A percentile compares a stretch with the other conserved stretches of the same genome.
These are phyloP conservation scores for Microplitis deprimator DNA, from an alignment of 2,888 invertebrate genomes.

Conservation along the genomic window DNA sequence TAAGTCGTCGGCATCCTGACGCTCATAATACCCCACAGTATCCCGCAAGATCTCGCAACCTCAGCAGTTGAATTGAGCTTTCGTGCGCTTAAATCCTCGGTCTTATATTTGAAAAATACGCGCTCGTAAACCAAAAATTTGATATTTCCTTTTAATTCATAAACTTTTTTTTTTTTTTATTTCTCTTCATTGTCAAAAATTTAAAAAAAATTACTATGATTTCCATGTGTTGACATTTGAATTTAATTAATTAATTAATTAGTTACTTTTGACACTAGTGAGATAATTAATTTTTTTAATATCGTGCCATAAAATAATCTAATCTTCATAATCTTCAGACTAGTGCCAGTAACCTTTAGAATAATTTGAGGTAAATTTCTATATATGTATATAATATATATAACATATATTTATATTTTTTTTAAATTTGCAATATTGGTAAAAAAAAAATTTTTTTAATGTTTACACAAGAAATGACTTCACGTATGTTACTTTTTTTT, in stretches of 20 bases:
- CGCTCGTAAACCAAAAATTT: background rate
- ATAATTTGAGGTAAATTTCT: slow-evolving; percentile 9
- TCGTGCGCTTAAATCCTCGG: background rate
- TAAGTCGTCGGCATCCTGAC: background rate
- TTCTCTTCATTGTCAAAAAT: too few relatives aligned
- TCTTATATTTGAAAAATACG: background rate
- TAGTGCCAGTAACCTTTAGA: background rate
- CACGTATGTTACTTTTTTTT: too few relatives aligned
- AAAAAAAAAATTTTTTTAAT: too few relatives aligned
- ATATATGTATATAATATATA: background rate
- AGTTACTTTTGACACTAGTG: background rate
- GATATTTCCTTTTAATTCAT: background rate
- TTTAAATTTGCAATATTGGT: too few relatives aligned
- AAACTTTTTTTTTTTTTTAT: background rate
- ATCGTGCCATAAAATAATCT: background rate
- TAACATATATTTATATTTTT: background rate
- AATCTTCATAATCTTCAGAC: slow-evolving; percentile 10
- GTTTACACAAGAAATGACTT: too few relatives aligned
- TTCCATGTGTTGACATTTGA: background rate
- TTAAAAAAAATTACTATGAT: too few relatives aligned
- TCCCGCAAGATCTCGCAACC: background rate
- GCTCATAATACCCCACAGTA: background rate
- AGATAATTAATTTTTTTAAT: background rate
- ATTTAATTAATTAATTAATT: background rate
- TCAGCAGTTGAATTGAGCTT: background rate